Percentiles rank a stretch among this genome's conserved stretches.
Evolutionary conservation across 2,113 vertebrate genomes (phyloP).

Genomic region (Alces alces): DNA sequence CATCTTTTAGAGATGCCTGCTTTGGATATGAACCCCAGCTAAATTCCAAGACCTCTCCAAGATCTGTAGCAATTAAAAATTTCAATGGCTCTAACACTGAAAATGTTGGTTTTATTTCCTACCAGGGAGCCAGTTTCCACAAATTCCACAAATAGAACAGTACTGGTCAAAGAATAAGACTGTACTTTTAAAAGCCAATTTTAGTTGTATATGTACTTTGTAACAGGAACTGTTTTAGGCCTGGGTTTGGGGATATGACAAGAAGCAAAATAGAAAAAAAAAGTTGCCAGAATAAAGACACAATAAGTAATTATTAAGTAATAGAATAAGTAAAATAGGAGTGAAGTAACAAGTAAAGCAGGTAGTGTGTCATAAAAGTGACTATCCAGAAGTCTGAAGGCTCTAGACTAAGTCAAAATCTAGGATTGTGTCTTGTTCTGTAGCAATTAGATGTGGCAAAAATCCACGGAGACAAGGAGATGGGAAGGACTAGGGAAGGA

Average conservation of each 20-base stretch:
- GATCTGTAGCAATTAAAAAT: neutral
- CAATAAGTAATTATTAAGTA: neutral
- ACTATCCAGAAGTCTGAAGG: neutral
- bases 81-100: neutral
- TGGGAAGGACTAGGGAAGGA: neutral
- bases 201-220: neutral
- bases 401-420: neutral
- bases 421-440: neutral
- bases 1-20: neutral
- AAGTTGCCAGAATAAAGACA: neutral
- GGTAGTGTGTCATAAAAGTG: neutral
- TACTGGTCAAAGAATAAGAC: neutral
- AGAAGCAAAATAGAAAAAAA: neutral
- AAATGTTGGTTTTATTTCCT: neutral
- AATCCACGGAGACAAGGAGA: neutral
- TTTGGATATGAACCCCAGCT: neutral
- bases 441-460: neutral
- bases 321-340: neutral
- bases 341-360: neutral
- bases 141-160: neutral
- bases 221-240: neutral
- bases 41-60: neutral
- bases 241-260: neutral
- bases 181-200: neutral
- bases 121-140: neutral